Base-by-base conservation (phyloP, 2,888 invertebrate genomes). In the Drosophila antonietae region DNA sequence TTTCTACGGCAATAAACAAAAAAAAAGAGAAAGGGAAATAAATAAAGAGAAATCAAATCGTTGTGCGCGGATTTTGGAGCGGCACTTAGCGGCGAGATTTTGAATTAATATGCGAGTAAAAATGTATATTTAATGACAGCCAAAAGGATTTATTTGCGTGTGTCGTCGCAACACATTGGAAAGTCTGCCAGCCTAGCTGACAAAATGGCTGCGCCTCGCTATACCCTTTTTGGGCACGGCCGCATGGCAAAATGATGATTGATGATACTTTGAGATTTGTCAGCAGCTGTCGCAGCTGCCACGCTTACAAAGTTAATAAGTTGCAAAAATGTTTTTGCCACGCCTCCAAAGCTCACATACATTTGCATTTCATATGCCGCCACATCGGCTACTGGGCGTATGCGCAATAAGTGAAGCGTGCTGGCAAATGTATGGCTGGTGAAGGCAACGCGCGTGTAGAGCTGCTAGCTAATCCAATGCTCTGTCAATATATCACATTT, bases 61-160 rank as follows among this genome's bases (percentile, higher is more conserved):
- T 60, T 80, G 28, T 65, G 23, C 70, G 87, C 73, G 73, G 64
- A 62, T 70, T 75, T 71, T 73, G 72, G 64, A 68, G 72, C 81
- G 64, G 59, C 77, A 80, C 77, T 78, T 80, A 73, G 81, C 46
- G 52, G 59, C 49, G 37, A 43, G 61, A 59, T 59, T 61, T 39
- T n/a, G 44, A 62, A 71, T 80, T 75, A 78, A 69, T 63, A 62
- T 77, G 75, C 67, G 68, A 67, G 63, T 72, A 64, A 71, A 85
- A 85, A 90, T 83, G 78, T 76, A 73, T 74, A 78, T 86, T 86
- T 90, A 88, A 83, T 88, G 86, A 62, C 52, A 46, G 55, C 44
- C 44, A 67, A 75, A 75, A 66, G 70, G 68, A 75, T 77, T 78
- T 62, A 18, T 58, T 61, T 62, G 15, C 41, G 41, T 56, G 41